A percentile compares a stretch with the other conserved stretches of the same genome.
Conservation (phyloP, 2,888 invertebrate species). For the Sepiola atlantica region DNA sequence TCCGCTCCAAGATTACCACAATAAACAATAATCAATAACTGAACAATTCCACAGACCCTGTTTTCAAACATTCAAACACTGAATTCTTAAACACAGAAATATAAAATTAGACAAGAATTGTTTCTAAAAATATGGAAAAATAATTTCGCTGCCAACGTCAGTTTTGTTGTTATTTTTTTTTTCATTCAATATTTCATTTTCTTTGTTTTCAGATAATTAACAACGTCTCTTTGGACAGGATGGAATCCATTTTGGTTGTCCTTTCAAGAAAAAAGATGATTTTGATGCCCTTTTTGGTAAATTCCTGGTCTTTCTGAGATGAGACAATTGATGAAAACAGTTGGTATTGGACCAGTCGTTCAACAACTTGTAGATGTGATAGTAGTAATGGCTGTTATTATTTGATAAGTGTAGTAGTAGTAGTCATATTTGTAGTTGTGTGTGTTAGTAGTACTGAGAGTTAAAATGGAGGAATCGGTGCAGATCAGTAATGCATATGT, state of each 20-base stretch:
- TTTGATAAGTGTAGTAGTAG: not conserved
- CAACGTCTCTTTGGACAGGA: not conserved
- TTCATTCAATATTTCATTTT: not conserved
- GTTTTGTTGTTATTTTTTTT: not conserved
- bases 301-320: not conserved
- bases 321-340: not conserved
- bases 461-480: not conserved
- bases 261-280: not conserved
- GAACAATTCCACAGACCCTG: not conserved
- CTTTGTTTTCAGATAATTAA: not conserved
- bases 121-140: not conserved
- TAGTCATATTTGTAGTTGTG: not conserved
- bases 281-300: not conserved
- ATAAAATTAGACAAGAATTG: no score
- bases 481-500: slow-evolving; percentile 32
- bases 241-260: not conserved
- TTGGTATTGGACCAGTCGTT: not conserved
- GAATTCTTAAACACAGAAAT: not conserved
- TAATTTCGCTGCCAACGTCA: not conserved
- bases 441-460: not conserved
- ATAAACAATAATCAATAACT: not conserved
- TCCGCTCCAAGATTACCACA: slow-evolving; percentile 32
- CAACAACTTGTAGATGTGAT: slow-evolving; percentile 16
- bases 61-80: not conserved
- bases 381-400: not conserved